Evolutionary conservation across 1,140 invertebrate species (phyloP).

Genomic region (Atta cephalotes): DNA sequence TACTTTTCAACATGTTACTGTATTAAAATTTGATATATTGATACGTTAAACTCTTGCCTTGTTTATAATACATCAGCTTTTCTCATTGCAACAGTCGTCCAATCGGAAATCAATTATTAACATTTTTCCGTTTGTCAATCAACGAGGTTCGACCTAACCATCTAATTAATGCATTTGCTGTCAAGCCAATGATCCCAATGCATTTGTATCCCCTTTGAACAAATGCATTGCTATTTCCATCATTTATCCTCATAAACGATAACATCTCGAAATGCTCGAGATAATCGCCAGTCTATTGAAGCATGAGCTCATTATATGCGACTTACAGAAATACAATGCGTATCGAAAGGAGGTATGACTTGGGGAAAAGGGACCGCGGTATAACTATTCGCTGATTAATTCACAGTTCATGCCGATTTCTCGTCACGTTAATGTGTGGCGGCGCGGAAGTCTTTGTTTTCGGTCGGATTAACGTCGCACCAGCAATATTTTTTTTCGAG

Average conservation of each 20-base stretch:
- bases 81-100: neutral
- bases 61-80: slow-evolving; percentile 13
- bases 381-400: slow-evolving; percentile 36
- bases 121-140: slow-evolving; percentile 37
- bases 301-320: slow-evolving; percentile 47
- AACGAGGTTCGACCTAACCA: neutral
- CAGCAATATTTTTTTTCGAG: slow-evolving; percentile 36
- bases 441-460: slow-evolving; percentile 41
- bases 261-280: slow-evolving; percentile 52
- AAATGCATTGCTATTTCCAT: slow-evolving; percentile 44
- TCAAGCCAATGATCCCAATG: slow-evolving; percentile 36
- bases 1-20: neutral
- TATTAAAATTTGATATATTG: slow-evolving; percentile 6
- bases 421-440: slow-evolving; percentile 17
- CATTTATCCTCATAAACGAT: slow-evolving; percentile 61
- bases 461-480: slow-evolving; percentile 33
- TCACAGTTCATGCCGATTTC: slow-evolving; percentile 17
- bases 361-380: slow-evolving; percentile 7
- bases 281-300: slow-evolving; percentile 37
- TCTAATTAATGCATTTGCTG: slow-evolving; percentile 60
- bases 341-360: slow-evolving; percentile 1
- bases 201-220: slow-evolving; percentile 52
- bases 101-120: slow-evolving; percentile 22
- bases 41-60: neutral
- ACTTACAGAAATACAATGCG: slow-evolving; percentile 48